Evolutionary conservation across 2,888 invertebrate species (phyloP).

Genomic region (Orthosia gracilis): DNA sequence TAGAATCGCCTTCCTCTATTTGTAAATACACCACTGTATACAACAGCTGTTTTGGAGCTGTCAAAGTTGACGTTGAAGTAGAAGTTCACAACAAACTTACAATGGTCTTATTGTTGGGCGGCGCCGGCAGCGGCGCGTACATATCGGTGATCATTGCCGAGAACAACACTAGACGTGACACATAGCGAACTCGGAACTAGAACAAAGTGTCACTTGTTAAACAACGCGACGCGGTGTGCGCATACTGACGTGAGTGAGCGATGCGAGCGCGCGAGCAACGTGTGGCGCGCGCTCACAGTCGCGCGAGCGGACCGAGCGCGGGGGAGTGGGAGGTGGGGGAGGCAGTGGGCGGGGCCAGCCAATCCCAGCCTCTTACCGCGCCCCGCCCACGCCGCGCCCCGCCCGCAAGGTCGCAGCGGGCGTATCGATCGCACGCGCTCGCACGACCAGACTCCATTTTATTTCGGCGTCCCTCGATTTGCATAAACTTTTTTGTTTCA

Average conservation of each 20-base stretch:
- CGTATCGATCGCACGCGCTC: slow-evolving; percentile 90
- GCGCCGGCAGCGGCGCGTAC: slow-evolving; percentile 89
- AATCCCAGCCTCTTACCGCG: slow-evolving; percentile 87
- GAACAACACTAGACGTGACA: slow-evolving; percentile 79
- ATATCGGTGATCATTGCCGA: slow-evolving; percentile 88
- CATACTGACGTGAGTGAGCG: slow-evolving; percentile 74
- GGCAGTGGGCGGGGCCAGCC: slow-evolving; percentile 80
- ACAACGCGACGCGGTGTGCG: slow-evolving; percentile 67
- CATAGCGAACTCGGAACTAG: slow-evolving; percentile 67
- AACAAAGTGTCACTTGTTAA: slow-evolving; percentile 65
- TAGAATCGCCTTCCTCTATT: not conserved
- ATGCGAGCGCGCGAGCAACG: slow-evolving; percentile 69
- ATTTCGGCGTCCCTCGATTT: slow-evolving; percentile 88
- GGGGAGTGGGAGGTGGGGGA: slow-evolving; percentile 75
- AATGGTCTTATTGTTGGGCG: slow-evolving; percentile 82
- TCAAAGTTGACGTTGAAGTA: slow-evolving; percentile 61
- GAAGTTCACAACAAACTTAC: slow-evolving; percentile 78
- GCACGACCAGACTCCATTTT: slow-evolving; percentile 88
- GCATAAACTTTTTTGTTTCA: slow-evolving; percentile 89
- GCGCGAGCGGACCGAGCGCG: slow-evolving; percentile 63
- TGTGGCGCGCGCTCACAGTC: slow-evolving; percentile 62
- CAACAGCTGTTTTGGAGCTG: slow-evolving; percentile 62
- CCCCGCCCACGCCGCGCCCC: slow-evolving; percentile 86
- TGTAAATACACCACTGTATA: slow-evolving; percentile 48
- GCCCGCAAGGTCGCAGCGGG: slow-evolving; percentile 88